A percentile compares a stretch with the other conserved stretches of the same genome.
Evolutionary conservation across 2,888 invertebrate species (phyloP).

Genomic region (Vanessa cardui): DNA sequence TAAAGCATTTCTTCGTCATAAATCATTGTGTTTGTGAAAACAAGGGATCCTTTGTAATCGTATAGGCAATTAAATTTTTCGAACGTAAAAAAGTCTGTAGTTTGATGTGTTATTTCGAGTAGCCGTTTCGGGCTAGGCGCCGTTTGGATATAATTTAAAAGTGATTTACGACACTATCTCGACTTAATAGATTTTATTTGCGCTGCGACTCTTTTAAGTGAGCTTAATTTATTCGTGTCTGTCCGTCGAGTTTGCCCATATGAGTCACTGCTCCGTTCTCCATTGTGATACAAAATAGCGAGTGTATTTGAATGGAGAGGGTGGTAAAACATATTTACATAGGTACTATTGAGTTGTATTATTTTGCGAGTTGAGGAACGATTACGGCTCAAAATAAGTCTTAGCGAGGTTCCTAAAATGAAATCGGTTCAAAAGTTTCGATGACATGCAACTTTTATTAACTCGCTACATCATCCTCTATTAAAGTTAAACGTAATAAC

Average conservation of each 20-base stretch:
- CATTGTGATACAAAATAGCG: constrained; percentile 15
- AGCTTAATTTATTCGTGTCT: constrained; percentile 45
- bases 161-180: constrained; percentile 64
- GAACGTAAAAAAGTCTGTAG: constrained; percentile 66
- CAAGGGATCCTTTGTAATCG: constrained; percentile 80
- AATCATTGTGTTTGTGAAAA: constrained; percentile 76
- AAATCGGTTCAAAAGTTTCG: too few species aligned
- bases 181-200: constrained; percentile 61
- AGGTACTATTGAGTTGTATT: neutral
- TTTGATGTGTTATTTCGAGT: constrained; percentile 45
- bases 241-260: constrained; percentile 29
- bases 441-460: neutral
- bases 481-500: constrained; percentile 3
- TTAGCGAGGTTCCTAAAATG: too few species aligned
- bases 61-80: constrained; percentile 75
- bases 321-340: constrained; percentile 2
- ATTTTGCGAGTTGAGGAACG: neutral
- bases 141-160: constrained; percentile 65
- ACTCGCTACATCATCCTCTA: neutral
- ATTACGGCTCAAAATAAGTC: too few species aligned
- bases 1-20: constrained; percentile 55
- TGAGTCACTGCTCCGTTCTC: constrained; percentile 28
- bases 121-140: constrained; percentile 58
- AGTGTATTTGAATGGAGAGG: constrained; percentile 2
- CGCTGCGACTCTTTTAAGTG: constrained; percentile 51